Conservation (phyloP, 2,113 vertebrate species). For the Tichodroma muraria region DNA sequence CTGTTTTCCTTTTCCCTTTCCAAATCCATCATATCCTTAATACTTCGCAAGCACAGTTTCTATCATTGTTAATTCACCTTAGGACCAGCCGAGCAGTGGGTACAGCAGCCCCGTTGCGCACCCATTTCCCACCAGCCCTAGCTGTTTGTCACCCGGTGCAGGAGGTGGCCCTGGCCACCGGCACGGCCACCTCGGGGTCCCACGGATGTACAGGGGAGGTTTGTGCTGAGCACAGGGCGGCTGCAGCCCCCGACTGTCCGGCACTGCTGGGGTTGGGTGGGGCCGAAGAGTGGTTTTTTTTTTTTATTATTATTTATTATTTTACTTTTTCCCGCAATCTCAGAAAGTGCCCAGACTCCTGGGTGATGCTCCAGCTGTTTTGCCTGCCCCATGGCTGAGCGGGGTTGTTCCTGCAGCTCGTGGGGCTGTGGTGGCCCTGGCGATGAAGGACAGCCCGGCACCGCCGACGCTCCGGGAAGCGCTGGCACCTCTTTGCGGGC, state of each 20-base stretch:
- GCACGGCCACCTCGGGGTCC: neutral
- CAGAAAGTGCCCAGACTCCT: neutral
- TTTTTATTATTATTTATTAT: neutral
- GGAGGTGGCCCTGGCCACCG: neutral
- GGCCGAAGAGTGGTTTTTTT: rapidly evolving
- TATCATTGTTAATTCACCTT: rapidly evolving
- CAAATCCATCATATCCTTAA: rapidly evolving
- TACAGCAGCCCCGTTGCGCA: rapidly evolving
- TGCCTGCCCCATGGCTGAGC: rapidly evolving
- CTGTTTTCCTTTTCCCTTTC: too few species aligned
- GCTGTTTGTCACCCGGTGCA: neutral
- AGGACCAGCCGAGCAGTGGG: rapidly evolving
- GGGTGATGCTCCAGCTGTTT: neutral
- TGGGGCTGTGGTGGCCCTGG: neutral
- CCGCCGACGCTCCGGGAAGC: neutral
- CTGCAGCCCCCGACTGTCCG: neutral
- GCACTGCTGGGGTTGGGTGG: neutral
- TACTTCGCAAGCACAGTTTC: rapidly evolving
- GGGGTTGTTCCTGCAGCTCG: neutral
- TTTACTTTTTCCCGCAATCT: neutral
- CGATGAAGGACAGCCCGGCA: neutral
- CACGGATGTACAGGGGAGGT: neutral
- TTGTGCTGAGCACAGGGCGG: neutral
- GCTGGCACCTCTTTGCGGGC: neutral
- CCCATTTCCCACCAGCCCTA: neutral